These are phyloP conservation scores for Geopemphigus sp. DNA, from an alignment of 1,140 invertebrate species.

Conservation along the genomic window DNA sequence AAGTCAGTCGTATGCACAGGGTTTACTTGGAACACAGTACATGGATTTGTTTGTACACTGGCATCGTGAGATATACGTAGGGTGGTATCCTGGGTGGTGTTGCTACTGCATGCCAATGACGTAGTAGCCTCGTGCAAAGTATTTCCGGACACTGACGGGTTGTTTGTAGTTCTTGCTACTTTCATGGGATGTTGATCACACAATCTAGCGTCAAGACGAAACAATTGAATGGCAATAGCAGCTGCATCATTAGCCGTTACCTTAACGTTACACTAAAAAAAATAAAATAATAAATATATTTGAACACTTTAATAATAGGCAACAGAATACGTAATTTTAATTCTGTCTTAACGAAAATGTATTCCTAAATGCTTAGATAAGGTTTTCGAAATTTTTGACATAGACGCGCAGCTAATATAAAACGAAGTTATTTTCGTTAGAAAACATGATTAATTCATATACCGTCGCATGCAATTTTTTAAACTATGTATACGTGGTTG, in stretches of 20 bases:
- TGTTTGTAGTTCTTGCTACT: constrained; percentile 63
- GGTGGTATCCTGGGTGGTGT: neutral
- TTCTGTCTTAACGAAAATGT: neutral
- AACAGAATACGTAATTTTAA: neutral
- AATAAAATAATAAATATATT: constrained; percentile 48
- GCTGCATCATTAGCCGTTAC: constrained; percentile 84
- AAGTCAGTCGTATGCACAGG: constrained; percentile 26
- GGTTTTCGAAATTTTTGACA: neutral
- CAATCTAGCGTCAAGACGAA: constrained; percentile 76
- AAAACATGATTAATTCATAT: neutral
- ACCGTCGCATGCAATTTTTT: too few relatives aligned
- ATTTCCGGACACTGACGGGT: constrained; percentile 40
- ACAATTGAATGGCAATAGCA: constrained; percentile 79
- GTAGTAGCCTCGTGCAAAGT: constrained; percentile 28
- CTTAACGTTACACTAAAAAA: constrained; percentile 63
- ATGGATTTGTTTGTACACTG: constrained; percentile 18
- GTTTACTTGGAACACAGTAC: constrained; percentile 27
- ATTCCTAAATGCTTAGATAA: neutral
- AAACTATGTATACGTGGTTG: neutral
- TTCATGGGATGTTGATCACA: constrained; percentile 75
- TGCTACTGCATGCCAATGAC: constrained; percentile 28
- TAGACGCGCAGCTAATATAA: neutral
- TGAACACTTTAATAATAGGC: neutral
- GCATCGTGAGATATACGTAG: constrained; percentile 14
- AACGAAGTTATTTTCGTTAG: neutral